These are phyloP conservation scores for Yponomeuta plumbellus DNA, from an alignment of 2,888 invertebrate genomes.

Conservation along the genomic window DNA sequence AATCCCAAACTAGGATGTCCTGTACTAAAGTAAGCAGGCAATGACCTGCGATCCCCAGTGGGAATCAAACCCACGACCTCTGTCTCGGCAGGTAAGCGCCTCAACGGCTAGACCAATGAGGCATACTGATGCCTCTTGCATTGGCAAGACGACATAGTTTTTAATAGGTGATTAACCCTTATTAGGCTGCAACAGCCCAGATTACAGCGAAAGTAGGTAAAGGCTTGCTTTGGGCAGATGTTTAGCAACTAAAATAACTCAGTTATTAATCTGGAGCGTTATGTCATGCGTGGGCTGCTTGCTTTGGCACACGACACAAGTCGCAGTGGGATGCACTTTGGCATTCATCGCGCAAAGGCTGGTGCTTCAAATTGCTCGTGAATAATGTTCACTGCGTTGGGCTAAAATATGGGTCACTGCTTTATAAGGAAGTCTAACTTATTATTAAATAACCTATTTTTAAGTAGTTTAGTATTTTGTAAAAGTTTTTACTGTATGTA, in stretches of 20 bases:
- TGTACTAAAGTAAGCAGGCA: no score
- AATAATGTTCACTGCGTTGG: background rate
- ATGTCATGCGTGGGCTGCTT: background rate
- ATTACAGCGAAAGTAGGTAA: constrained; percentile 49
- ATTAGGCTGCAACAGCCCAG: constrained; percentile 23
- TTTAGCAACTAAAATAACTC: background rate
- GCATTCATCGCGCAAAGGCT: background rate
- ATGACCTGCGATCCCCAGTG: no score
- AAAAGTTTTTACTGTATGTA: no score
- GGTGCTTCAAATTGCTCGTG: background rate
- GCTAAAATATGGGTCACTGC: background rate
- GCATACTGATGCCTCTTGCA: no score
- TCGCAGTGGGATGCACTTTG: background rate
- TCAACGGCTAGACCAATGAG: no score
- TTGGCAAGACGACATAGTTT: constrained; percentile 10
- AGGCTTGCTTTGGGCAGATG: constrained; percentile 39
- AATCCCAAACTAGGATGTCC: no score
- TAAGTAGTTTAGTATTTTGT: no score
- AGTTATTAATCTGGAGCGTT: background rate
- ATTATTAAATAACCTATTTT: no score
- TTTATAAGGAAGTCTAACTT: no score
- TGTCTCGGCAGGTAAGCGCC: no score
- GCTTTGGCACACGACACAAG: background rate
- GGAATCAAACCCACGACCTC: no score
- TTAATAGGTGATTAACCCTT: constrained; percentile 31